A percentile compares a stretch with the other conserved stretches of the same genome.
Conservation (phyloP, 30 jellyfish, hydroid and myxozoan species). For the Hydractinia echinata region DNA sequence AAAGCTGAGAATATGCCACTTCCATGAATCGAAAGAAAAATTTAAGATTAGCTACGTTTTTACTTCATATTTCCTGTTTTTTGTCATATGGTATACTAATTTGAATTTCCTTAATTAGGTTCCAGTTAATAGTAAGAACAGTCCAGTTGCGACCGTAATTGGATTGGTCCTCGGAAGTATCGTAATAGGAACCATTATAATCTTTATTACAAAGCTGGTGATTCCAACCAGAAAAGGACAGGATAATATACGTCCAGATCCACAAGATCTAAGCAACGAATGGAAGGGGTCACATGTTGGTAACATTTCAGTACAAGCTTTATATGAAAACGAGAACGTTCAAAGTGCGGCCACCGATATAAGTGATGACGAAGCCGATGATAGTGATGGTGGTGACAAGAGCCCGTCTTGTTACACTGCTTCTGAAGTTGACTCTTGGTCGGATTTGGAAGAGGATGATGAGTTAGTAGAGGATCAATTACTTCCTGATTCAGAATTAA, state of each 20-base stretch:
- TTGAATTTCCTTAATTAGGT: conserved; percentile 35
- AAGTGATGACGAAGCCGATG: conserved; percentile 14
- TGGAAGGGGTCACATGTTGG: conserved; percentile 10
- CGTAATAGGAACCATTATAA: conserved; percentile 64
- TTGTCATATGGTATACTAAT: no score
- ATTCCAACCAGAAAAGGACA: conserved; percentile 31
- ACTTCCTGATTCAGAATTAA: conserved; percentile 79
- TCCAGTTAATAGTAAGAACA: conserved; percentile 57
- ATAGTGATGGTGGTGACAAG: conserved; percentile 22
- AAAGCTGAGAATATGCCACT: no score
- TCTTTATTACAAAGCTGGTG: conserved; percentile 50
- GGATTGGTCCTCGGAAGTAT: conserved; percentile 84
- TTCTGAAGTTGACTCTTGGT: conserved; percentile 26
- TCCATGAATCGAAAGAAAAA: no score
- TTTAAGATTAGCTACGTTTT: no score
- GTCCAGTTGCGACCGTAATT: conserved; percentile 68
- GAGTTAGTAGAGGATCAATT: conserved; percentile 90
- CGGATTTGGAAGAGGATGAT: conserved; percentile 72
- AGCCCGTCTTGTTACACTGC: conserved; percentile 32
- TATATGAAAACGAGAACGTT: conserved; percentile 38
- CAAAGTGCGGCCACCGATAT: neutral
- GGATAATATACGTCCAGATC: neutral
- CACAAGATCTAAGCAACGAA: conserved; percentile 4
- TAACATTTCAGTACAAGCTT: conserved; percentile 35
- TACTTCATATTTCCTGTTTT: no score